phyloP scores from a whole-genome alignment of 2,113 vertebrate species.

The Bettongia penicillata region DNA sequence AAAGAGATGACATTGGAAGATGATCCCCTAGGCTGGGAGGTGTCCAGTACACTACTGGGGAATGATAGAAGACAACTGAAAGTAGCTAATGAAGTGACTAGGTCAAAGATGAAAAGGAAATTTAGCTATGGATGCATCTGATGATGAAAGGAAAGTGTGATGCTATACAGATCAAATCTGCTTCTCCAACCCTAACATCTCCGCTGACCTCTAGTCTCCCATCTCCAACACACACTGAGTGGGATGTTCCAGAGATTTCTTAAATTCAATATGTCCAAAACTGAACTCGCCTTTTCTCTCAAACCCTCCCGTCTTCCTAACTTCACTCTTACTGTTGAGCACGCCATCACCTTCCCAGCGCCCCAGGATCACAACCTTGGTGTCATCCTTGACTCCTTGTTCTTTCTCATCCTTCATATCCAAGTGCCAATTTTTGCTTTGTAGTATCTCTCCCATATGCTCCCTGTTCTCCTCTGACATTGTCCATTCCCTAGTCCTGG shows the following conservation, averaged over 20 bases:
- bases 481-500: neutral
- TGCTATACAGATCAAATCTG: neutral
- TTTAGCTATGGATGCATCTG: neutral
- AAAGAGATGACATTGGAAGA: neutral
- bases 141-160: neutral
- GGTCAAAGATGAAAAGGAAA: neutral
- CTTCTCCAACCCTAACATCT: neutral
- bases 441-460: neutral
- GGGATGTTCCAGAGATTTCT: neutral
- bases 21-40: no score
- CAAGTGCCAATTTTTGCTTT: neutral
- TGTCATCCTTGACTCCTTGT: neutral
- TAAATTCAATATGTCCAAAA: neutral
- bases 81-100: neutral
- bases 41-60: neutral
- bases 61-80: neutral
- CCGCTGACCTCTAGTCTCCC: neutral
- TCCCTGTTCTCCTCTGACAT: neutral
- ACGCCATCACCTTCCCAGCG: neutral
- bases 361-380: neutral
- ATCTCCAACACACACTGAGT: neutral
- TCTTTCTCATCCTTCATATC: neutral
- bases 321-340: neutral
- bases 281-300: neutral
- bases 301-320: neutral